Percentiles rank a stretch among this genome's conserved stretches.
Evolutionary conservation across 2,888 invertebrate genomes (phyloP).

Genomic region (Plutella xylostella): DNA sequence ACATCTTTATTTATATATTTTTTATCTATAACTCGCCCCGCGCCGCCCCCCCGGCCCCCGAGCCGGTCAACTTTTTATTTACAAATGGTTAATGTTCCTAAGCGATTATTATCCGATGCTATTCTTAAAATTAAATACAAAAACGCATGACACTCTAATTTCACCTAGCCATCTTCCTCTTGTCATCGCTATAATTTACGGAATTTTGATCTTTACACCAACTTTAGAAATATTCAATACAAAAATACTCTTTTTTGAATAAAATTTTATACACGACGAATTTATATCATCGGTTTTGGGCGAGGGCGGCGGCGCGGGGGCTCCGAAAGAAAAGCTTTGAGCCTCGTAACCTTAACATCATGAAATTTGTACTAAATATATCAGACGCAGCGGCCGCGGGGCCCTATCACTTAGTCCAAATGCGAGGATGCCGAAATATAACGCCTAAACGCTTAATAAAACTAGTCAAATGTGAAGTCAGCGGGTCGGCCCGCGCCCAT

Average conservation of each 20-base stretch:
- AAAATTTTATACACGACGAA: constrained; percentile 69
- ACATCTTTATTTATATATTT: constrained; percentile 70
- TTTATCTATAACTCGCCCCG: constrained; percentile 60
- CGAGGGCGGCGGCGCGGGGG: constrained; percentile 41
- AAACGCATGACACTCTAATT: constrained; percentile 69
- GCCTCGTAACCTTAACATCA: constrained; percentile 69
- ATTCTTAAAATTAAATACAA: constrained; percentile 73
- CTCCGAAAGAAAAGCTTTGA: constrained; percentile 67
- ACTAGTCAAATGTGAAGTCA: constrained; percentile 34
- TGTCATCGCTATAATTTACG: constrained; percentile 68
- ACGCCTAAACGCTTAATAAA: constrained; percentile 45
- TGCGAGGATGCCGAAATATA: constrained; percentile 69
- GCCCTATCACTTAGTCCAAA: constrained; percentile 66
- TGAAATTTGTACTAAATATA: constrained; percentile 71
- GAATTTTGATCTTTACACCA: constrained; percentile 72
- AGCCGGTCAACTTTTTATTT: constrained; percentile 64
- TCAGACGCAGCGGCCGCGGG: constrained; percentile 62
- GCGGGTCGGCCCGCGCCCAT: constrained; percentile 18
- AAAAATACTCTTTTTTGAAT: constrained; percentile 72
- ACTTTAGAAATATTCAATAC: constrained; percentile 73
- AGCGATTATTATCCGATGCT: constrained; percentile 74
- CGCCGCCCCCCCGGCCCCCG: constrained; percentile 37
- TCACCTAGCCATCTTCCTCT: constrained; percentile 57
- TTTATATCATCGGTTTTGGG: constrained; percentile 43
- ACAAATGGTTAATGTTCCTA: constrained; percentile 80